Evolutionary conservation across 92 coral and sea anemone genomes (phyloP), one percentile per base, ranked within the genome.

Genomic region (Palythoa heliodiscus): DNA sequence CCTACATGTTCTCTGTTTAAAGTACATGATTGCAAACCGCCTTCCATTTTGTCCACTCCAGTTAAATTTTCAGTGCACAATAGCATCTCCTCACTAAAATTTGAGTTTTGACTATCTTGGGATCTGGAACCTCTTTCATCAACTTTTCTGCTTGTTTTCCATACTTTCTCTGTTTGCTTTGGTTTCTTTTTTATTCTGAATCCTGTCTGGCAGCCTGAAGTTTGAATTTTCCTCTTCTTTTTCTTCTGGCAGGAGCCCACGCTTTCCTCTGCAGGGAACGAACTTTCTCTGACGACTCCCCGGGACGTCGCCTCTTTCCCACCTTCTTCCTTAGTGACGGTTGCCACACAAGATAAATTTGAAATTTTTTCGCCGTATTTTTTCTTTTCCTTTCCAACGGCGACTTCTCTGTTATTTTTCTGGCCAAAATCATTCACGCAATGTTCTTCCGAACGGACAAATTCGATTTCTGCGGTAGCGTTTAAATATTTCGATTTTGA

Each of bases 201-300:
- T 83, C 83, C 89, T 39, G 97, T 93, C 82, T 93, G 97, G 67
- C 97, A 91, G 95, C 90, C 77, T 88, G 95, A 88, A 89, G 95
- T 85, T 85, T 89, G 58, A 82, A 87, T 78, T 71, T 78, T 54
- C 74, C 69, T 52, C 61, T 86, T 75, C 87, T 70, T 68, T 90
- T 91, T 84, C 80, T 86, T 89, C 88, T 93, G 60, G 22, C 58
- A 48, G 47, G 73, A 67, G 37, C 60, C 22, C 22, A 25, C 14
- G 5, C 25, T 69, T 37, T n/a, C 19, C 1, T 19, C 37, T 22
- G 71, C 15, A 3, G 38, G 71, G 2, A 5, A 58, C 5, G 64
- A 16, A 16, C 6, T 13, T 58, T 58, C 64, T 58, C 6, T 58
- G 9, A 23, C 58, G 12, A 20, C 48, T 43, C 8, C 11, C 25